A percentile compares a stretch with the other conserved stretches of the same genome.
Conservation (phyloP, 1,140 invertebrate genomes). For the Hylyphantes graminicola region DNA sequence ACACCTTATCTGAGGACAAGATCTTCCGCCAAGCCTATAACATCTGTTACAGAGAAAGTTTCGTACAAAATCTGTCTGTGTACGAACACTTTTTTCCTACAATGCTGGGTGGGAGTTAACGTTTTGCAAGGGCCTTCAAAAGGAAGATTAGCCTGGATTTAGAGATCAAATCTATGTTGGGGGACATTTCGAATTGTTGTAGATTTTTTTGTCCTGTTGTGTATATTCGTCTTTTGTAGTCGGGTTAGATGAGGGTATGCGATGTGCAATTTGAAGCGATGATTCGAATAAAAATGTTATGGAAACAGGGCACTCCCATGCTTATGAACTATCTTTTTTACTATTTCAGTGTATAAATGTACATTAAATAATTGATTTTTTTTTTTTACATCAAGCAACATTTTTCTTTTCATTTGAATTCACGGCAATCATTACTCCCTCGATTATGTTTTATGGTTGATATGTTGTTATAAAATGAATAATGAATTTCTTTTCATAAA, state of each 20-base stretch:
- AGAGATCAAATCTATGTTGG: conserved; percentile 46
- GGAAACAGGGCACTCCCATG: too few species aligned
- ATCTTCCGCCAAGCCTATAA: conserved; percentile 17
- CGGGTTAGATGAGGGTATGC: neutral
- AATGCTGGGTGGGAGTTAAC: conserved; percentile 31
- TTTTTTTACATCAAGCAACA: too few species aligned
- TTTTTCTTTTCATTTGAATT: too few species aligned
- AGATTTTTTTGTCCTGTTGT: neutral
- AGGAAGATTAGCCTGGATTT: conserved; percentile 50
- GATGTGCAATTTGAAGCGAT: neutral
- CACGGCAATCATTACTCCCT: too few species aligned
- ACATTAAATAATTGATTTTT: too few species aligned
- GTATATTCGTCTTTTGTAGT: conserved; percentile 14
- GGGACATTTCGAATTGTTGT: conserved; percentile 36
- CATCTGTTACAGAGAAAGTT: conserved; percentile 52
- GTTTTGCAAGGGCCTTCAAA: conserved; percentile 9
- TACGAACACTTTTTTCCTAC: conserved; percentile 29
- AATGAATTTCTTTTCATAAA: too few species aligned
- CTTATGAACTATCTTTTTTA: too few species aligned
- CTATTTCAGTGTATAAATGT: too few species aligned
- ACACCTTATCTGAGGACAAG: conserved; percentile 37
- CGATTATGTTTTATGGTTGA: too few species aligned
- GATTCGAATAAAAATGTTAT: too few species aligned
- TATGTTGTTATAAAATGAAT: too few species aligned
- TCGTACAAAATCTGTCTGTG: conserved; percentile 22